phyloP scores from a whole-genome alignment of 2,888 invertebrate genomes.

The Andrena trimmerana region DNA sequence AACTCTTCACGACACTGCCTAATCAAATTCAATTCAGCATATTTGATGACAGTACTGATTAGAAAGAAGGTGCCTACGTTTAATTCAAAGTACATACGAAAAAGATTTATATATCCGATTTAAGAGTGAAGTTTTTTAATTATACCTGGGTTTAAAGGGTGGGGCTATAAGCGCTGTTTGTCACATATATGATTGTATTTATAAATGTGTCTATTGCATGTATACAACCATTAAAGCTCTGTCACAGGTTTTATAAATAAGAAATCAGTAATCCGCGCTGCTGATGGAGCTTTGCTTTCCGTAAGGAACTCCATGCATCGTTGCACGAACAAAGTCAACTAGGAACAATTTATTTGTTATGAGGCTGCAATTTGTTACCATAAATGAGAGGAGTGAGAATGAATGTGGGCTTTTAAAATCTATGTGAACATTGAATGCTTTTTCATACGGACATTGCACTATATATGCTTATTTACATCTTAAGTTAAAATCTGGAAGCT shows the following conservation, averaged over 20 bases:
- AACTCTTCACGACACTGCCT: conserved; percentile 74
- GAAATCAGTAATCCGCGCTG: conserved; percentile 34
- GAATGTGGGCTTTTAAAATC: conserved; percentile 67
- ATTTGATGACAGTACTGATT: conserved; percentile 50
- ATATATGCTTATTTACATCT: conserved; percentile 68
- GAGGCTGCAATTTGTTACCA: conserved; percentile 75
- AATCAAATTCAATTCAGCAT: conserved; percentile 59
- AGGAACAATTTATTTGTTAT: conserved; percentile 68
- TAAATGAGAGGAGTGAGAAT: conserved; percentile 64
- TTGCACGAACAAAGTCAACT: conserved; percentile 68
- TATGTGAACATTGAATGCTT: conserved; percentile 67
- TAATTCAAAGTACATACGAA: conserved; percentile 36
- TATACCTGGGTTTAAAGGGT: conserved; percentile 56
- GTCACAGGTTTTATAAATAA: conserved; percentile 51
- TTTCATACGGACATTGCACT: conserved; percentile 67
- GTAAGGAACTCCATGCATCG: conserved; percentile 53
- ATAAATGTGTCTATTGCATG: conserved; percentile 63
- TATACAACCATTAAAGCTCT: conserved; percentile 58
- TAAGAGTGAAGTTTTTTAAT: conserved; percentile 58
- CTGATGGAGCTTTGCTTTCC: conserved; percentile 58
- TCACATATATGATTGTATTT: conserved; percentile 63
- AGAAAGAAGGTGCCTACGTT: conserved; percentile 22
- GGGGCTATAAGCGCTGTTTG: conserved; percentile 60
- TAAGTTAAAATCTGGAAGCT: conserved; percentile 66
- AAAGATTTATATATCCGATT: conserved; percentile 15